phyloP scores from a whole-genome alignment of 2,113 vertebrate genomes.

The Mesoclemmys tuberculata region DNA sequence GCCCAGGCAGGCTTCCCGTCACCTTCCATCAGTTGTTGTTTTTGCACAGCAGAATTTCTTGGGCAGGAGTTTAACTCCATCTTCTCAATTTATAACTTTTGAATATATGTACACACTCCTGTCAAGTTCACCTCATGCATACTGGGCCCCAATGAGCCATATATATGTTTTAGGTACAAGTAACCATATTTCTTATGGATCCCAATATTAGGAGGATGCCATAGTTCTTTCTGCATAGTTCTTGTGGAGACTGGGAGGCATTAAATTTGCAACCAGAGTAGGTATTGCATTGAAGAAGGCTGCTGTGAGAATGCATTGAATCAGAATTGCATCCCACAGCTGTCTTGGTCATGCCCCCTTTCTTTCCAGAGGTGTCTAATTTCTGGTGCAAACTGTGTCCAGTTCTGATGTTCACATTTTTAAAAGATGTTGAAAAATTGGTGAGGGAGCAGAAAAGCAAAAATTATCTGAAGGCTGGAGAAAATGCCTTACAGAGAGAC shows the following conservation, averaged over 20 bases:
- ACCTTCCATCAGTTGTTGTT: too few relatives aligned
- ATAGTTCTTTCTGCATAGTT: background rate
- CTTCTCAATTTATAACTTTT: too few relatives aligned
- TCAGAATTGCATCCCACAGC: background rate
- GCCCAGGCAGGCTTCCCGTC: too few relatives aligned
- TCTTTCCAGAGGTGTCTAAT: background rate
- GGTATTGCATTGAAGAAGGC: background rate
- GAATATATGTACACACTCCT: too few relatives aligned
- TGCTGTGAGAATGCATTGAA: background rate
- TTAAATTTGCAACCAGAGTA: fast-evolving
- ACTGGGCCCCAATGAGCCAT: too few relatives aligned
- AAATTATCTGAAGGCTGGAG: background rate
- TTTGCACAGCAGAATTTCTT: too few relatives aligned
- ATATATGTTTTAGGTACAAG: too few relatives aligned
- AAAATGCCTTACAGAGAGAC: background rate
- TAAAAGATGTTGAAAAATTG: background rate
- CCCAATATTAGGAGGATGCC: background rate
- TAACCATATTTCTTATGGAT: too few relatives aligned
- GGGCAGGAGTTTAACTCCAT: too few relatives aligned
- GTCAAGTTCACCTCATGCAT: too few relatives aligned
- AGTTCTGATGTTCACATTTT: background rate
- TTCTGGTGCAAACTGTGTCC: background rate
- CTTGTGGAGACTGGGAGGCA: background rate
- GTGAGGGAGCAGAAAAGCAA: background rate
- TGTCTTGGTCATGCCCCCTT: background rate